phyloP scores from a whole-genome alignment of 1,140 invertebrate species.

The Drosophila punjabiensis region DNA sequence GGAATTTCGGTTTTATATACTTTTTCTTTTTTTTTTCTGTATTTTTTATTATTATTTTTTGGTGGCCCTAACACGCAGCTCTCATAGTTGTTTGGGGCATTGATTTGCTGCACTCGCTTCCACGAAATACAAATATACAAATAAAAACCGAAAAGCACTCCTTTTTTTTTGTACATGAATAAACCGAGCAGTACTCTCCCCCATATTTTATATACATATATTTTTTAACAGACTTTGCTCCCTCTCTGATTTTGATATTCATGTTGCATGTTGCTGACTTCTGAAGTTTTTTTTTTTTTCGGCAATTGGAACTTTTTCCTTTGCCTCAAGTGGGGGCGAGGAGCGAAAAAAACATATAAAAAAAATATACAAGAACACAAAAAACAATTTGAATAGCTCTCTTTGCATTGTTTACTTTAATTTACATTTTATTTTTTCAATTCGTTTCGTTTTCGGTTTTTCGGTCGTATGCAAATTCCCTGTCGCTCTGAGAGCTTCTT shows the following conservation, averaged over 20 bases:
- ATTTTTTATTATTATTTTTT: constrained; percentile 3
- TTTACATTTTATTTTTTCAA: constrained; percentile 64
- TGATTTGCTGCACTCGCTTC: constrained; percentile 77
- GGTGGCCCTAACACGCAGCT: constrained; percentile 74
- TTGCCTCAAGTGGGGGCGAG: constrained; percentile 10
- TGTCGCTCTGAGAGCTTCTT: constrained; percentile 50
- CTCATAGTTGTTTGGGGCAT: constrained; percentile 62
- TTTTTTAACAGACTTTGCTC: constrained; percentile 40
- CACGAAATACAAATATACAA: constrained; percentile 68
- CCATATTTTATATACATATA: background rate
- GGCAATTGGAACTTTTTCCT: constrained; percentile 64
- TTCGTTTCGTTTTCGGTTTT: constrained; percentile 16
- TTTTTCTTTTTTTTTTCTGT: constrained; percentile 4
- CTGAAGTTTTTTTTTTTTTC: constrained; percentile 81
- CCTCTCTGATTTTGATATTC: constrained; percentile 73
- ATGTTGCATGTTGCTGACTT: constrained; percentile 83
- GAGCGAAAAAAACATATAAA: background rate
- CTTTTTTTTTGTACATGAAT: constrained; percentile 20
- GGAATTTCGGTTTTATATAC: constrained; percentile 36
- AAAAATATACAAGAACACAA: background rate
- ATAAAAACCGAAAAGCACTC: constrained; percentile 42
- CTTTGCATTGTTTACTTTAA: constrained; percentile 74
- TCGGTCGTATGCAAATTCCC: constrained; percentile 65
- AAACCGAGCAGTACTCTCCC: constrained; percentile 11
- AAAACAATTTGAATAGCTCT: constrained; percentile 55